Conservation (phyloP, 2,888 invertebrate species). For the Macrophya alboannulata region DNA sequence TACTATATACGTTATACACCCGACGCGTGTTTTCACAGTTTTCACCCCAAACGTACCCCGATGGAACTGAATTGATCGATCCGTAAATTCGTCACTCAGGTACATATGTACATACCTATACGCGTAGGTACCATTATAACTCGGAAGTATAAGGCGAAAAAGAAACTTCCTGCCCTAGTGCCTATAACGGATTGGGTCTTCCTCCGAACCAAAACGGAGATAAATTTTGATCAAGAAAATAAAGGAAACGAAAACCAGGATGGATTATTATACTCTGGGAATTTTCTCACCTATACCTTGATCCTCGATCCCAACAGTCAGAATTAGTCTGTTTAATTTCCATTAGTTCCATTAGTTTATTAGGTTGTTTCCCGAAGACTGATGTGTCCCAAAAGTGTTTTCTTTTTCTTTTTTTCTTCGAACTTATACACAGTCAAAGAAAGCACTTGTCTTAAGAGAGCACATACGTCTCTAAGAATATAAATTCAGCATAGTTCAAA, state of each 20-base stretch:
- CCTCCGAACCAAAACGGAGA: not conserved
- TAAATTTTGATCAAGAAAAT: not conserved
- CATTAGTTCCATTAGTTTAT: not conserved
- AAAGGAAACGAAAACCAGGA: not conserved
- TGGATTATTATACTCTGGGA: not conserved
- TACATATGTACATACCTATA: not conserved
- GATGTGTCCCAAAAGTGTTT: not conserved
- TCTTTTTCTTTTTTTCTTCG: too few species aligned
- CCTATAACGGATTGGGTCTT: not conserved
- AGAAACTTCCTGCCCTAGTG: not conserved
- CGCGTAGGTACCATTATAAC: too few species aligned
- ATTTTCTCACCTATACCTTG: not conserved
- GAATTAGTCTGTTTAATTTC: constrained; percentile 15
- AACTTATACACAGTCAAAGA: too few species aligned
- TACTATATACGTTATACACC: not conserved
- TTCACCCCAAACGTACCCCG: not conserved
- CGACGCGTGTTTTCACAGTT: not conserved
- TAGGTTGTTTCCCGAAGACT: not conserved
- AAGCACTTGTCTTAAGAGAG: too few species aligned
- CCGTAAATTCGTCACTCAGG: not conserved
- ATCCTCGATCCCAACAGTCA: not conserved
- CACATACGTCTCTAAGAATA: too few species aligned
- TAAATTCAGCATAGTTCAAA: too few species aligned
- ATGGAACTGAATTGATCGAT: not conserved
- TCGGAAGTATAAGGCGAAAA: too few species aligned